Evolutionary conservation across 92 coral and sea anemone genomes (phyloP).

Genomic region (Epizoanthus fatuus): DNA sequence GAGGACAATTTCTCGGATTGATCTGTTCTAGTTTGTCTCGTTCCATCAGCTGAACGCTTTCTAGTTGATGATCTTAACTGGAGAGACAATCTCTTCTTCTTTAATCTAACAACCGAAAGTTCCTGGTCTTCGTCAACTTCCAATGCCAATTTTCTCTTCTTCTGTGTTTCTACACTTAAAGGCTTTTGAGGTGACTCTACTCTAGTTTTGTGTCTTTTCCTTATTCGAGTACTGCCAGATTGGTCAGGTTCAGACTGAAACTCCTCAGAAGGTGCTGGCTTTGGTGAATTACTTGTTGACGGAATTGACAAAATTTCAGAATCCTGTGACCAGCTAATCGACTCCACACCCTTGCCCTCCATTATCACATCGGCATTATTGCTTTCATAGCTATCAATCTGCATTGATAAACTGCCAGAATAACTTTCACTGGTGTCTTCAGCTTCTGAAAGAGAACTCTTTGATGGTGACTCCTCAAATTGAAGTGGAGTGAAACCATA

Average conservation of each 20-base stretch:
- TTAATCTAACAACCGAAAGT: neutral
- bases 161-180: neutral
- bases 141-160: neutral
- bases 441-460: neutral
- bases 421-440: neutral
- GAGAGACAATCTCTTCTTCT: slow-evolving; percentile 38
- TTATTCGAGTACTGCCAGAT: neutral
- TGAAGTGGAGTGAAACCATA: slow-evolving; percentile 35
- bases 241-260: neutral
- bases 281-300: neutral
- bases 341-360: too few relatives aligned
- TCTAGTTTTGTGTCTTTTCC: neutral
- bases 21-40: neutral
- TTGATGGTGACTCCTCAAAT: slow-evolving; percentile 11
- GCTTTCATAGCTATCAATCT: neutral
- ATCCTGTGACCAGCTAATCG: too few relatives aligned
- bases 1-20: neutral
- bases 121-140: slow-evolving; percentile 12
- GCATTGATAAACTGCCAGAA: neutral
- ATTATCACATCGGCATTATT: too few relatives aligned
- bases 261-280: neutral
- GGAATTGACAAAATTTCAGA: neutral
- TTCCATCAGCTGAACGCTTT: neutral
- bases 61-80: slow-evolving; percentile 14
- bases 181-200: neutral